Conservation (phyloP, 2,797 vertebrate genomes). For the Halcyon smyrnensis region DNA sequence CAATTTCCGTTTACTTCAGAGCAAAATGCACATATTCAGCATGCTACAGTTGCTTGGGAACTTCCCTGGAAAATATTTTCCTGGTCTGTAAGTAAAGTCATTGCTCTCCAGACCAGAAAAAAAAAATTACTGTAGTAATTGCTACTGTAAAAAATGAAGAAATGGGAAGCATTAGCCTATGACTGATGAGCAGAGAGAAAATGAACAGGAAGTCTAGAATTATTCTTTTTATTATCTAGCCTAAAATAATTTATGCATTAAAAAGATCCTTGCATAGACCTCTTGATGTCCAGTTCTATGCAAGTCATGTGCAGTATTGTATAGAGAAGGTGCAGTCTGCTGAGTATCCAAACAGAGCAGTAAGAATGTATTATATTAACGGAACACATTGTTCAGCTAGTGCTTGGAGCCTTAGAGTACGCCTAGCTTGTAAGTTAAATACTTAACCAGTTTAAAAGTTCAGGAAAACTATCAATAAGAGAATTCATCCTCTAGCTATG, state of each 20-base stretch:
- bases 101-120: background rate
- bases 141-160: background rate
- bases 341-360: background rate
- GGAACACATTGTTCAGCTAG: fast-evolving
- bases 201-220: background rate
- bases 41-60: background rate
- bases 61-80: background rate
- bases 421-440: background rate
- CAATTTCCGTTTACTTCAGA: background rate
- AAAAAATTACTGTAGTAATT: background rate
- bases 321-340: fast-evolving
- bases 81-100: background rate
- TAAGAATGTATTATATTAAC: background rate
- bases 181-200: background rate
- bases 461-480: background rate
- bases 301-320: background rate
- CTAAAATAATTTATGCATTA: background rate
- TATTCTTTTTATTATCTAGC: background rate
- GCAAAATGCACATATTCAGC: background rate
- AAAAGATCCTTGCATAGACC: background rate
- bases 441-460: background rate
- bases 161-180: background rate
- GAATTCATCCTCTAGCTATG: background rate
- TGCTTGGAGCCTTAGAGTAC: background rate
- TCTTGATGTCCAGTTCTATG: background rate